Base-by-base conservation (phyloP, 2,113 vertebrate species). In the Stictonetta naevosa region DNA sequence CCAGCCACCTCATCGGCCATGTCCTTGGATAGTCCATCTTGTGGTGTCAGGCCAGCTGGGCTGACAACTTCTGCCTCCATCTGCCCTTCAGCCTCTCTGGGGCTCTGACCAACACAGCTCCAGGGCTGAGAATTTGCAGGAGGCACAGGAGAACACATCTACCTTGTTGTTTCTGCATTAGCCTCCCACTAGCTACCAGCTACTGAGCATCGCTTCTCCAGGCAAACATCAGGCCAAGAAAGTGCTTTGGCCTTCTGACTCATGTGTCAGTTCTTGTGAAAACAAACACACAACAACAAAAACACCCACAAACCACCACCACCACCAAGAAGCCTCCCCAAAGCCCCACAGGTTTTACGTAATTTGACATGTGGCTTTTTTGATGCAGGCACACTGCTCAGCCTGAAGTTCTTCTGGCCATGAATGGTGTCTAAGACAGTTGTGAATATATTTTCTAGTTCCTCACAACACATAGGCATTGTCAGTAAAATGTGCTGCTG, bases 1-100 rank as follows among this genome's bases (percentile, higher is more conserved):
- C 11, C 36, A 63, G 12, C 6, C 50, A 76, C 8, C 36, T 36
- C 6, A 14, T 25, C 14, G 55, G 25, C 20, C 33, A 26, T 18
- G 10, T 48, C 38, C 17, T 73, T 20, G 6, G 5, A 11, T 20
- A 28, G 25, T 88, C 52, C 22, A 52, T 31, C 13, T 48, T 50
- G 13, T 50, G 8, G 31, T 76, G 29, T 29, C 38, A 73, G 55
- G 34, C 11, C n/a, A 64, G 6, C 22, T 67, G 53, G 31, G 28
- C 23, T 78, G 42, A 38, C 29, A 80, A 34, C 31, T 19, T 42
- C 59, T 85, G 38, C 48, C 29, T 80, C 62, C 19, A 29, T 31
- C 28, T 68, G 36, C 14, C 21, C 11, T 36, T 40, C 21, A 60
- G 36, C 48, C 17, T 13, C 36, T 75, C 18, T 22, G 0, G 0